These are phyloP conservation scores for Larimichthys crocea DNA, from an alignment of 2,113 vertebrate species.

Conservation along the genomic window DNA sequence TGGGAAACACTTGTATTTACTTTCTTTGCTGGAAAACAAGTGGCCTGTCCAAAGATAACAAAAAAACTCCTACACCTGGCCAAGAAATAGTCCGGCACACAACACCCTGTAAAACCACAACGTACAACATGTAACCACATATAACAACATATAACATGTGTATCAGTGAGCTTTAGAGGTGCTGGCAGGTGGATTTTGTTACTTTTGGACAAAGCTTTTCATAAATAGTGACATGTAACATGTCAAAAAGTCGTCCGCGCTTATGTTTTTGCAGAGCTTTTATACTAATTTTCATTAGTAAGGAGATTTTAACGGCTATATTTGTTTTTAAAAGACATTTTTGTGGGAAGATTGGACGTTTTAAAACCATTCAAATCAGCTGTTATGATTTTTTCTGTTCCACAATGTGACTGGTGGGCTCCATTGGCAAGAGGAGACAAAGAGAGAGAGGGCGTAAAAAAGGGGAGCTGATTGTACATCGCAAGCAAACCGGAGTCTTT, in stretches of 20 bases:
- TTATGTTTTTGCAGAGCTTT: background rate
- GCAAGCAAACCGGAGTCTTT: constrained; percentile 64
- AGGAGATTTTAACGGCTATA: background rate
- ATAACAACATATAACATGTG: background rate
- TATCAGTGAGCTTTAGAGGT: background rate
- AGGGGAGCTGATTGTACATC: constrained; percentile 72
- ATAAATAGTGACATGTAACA: background rate
- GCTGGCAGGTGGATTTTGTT: background rate
- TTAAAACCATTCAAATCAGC: background rate
- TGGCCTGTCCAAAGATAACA: background rate
- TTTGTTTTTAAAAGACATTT: background rate
- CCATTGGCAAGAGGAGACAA: too few relatives aligned
- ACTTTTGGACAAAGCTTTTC: background rate
- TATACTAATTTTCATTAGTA: background rate
- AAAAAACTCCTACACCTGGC: background rate
- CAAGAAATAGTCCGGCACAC: background rate
- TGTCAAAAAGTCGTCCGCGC: background rate
- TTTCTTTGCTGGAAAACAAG: background rate
- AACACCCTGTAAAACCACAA: background rate
- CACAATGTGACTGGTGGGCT: constrained; percentile 37
- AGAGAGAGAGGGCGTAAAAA: background rate
- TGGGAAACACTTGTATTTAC: background rate
- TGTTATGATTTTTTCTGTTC: background rate
- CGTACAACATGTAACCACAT: background rate
- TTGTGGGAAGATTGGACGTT: background rate